Conservation (phyloP, 2,113 vertebrate species). For the Athene cunicularia region DNA sequence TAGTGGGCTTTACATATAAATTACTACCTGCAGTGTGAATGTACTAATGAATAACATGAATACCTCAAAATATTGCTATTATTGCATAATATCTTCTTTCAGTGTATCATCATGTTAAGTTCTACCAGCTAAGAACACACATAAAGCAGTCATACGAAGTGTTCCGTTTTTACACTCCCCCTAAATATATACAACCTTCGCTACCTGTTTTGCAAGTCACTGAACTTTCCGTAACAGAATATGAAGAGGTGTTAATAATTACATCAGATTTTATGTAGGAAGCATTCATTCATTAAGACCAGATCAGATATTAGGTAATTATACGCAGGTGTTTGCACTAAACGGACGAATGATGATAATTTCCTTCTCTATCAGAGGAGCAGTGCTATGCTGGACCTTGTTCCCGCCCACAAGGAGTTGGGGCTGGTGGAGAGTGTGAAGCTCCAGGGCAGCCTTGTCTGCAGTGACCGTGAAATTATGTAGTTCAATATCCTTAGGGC, state of each 20-base stretch:
- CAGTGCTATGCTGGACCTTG: too few relatives aligned
- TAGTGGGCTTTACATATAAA: not conserved
- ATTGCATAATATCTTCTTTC: not conserved
- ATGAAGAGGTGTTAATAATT: not conserved
- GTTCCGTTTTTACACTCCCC: not conserved
- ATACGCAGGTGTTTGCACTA: not conserved
- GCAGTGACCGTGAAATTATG: too few relatives aligned
- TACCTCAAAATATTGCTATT: not conserved
- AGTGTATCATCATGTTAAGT: not conserved
- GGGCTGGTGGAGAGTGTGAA: too few relatives aligned
- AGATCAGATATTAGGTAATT: not conserved
- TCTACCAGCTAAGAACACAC: not conserved
- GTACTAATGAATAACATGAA: not conserved
- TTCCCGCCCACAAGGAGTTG: too few relatives aligned
- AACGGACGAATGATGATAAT: not conserved
- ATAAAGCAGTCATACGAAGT: not conserved
- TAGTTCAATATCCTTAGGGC: too few relatives aligned
- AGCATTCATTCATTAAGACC: not conserved
- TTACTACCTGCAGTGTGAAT: not conserved
- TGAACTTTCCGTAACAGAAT: not conserved
- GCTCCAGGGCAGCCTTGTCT: too few relatives aligned
- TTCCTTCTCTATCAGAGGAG: too few relatives aligned
- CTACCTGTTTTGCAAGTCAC: not conserved
- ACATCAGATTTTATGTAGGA: not conserved
- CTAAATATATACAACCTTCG: not conserved